These are phyloP conservation scores for Rhodeus uyekii DNA, from an alignment of 2,797 vertebrate species.

Conservation along the genomic window DNA sequence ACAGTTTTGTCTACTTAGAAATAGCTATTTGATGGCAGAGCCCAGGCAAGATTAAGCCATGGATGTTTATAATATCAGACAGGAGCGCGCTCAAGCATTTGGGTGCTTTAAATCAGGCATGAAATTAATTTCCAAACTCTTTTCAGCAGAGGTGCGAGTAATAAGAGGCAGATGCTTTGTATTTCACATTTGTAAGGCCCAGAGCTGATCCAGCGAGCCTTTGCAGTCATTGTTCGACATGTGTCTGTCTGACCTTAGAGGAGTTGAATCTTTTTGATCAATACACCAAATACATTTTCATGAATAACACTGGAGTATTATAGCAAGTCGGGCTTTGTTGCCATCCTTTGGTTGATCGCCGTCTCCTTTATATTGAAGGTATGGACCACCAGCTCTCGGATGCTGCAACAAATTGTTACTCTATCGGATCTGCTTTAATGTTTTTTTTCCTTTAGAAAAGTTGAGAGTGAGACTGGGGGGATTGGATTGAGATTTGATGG, in stretches of 20 bases:
- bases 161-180: conserved; percentile 63
- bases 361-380: not conserved
- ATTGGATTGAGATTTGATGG: not conserved
- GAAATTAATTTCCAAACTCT: conserved; percentile 72
- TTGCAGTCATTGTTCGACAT: conserved; percentile 55
- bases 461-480: not conserved
- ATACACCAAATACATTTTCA: conserved; percentile 47
- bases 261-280: conserved; percentile 46
- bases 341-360: not conserved
- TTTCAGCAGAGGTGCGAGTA: conserved; percentile 62
- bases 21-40: conserved; percentile 56
- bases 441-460: conserved; percentile 11
- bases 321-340: conserved; percentile 2
- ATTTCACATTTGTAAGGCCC: conserved; percentile 58
- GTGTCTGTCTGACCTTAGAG: conserved; percentile 55
- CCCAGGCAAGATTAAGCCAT: conserved; percentile 62
- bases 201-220: conserved; percentile 50
- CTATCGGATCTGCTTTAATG: conserved; percentile 34
- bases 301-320: conserved; percentile 16
- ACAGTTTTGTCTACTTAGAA: conserved; percentile 54
- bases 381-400: not conserved
- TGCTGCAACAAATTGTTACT: not conserved
- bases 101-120: conserved; percentile 74
- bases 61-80: conserved; percentile 71
- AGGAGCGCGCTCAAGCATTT: conserved; percentile 62